These are phyloP conservation scores for Gymnosoma rotundatum DNA, from an alignment of 2,888 invertebrate genomes.

Conservation along the genomic window DNA sequence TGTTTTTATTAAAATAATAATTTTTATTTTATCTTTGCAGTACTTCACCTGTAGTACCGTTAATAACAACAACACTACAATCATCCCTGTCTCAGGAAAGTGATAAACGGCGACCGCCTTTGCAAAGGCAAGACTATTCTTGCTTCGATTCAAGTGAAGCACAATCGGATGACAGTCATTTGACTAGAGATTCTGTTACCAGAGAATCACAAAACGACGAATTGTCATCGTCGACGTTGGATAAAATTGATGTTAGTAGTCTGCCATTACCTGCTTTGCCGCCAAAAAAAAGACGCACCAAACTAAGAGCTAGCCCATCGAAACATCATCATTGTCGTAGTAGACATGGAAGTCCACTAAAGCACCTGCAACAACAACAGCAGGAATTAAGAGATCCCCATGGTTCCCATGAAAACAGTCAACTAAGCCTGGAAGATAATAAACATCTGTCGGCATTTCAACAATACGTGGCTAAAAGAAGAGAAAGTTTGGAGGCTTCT, in stretches of 20 bases:
- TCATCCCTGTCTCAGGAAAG: constrained; percentile 58
- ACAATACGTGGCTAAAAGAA: constrained; percentile 79
- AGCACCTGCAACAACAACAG: constrained; percentile 62
- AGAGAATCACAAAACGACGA: constrained; percentile 81
- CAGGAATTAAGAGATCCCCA: constrained; percentile 57
- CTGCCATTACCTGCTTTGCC: constrained; percentile 81
- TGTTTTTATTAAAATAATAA: not conserved
- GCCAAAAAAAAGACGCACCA: constrained; percentile 79
- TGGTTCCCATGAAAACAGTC: constrained; percentile 41
- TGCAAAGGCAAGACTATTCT: constrained; percentile 77
- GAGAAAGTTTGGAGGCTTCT: constrained; percentile 80
- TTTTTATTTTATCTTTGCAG: constrained; percentile 49
- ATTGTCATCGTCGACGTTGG: constrained; percentile 78
- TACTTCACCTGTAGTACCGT: constrained; percentile 52
- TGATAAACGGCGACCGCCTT: constrained; percentile 69
- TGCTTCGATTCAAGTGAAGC: constrained; percentile 80
- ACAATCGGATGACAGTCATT: constrained; percentile 80
- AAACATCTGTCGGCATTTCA: constrained; percentile 75
- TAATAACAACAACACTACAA: constrained; percentile 63
- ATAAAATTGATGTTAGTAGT: constrained; percentile 81
- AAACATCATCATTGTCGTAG: constrained; percentile 71
- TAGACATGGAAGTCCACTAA: constrained; percentile 58
- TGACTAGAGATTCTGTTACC: constrained; percentile 79
- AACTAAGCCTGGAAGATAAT: constrained; percentile 40
- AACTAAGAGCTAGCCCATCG: constrained; percentile 77